Evolutionary conservation across 2,113 vertebrate species (phyloP).

Genomic region (Dasypus novemcinctus): DNA sequence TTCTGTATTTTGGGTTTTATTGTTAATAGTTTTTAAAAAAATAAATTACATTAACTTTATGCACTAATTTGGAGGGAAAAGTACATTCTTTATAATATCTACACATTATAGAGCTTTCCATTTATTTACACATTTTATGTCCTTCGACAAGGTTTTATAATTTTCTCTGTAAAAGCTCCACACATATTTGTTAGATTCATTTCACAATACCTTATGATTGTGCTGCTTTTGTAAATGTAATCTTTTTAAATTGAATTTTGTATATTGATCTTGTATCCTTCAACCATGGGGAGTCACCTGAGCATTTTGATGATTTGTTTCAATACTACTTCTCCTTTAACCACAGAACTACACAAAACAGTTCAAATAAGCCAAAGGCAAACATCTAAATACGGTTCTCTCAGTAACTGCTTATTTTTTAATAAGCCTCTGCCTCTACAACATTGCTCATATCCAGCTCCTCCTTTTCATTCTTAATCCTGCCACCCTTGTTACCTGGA

Average conservation of each 20-base stretch:
- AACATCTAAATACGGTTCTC: background rate
- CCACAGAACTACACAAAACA: background rate
- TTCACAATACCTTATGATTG: background rate
- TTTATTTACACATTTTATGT: background rate
- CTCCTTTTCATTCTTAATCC: background rate
- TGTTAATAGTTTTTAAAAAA: background rate
- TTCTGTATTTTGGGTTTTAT: background rate
- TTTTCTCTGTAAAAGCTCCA: background rate
- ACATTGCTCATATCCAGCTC: background rate
- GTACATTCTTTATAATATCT: background rate
- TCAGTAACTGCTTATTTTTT: background rate
- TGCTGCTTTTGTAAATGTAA: background rate
- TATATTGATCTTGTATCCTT: background rate
- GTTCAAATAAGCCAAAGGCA: background rate
- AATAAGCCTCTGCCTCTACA: background rate
- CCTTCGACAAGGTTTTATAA: background rate
- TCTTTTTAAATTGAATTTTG: background rate
- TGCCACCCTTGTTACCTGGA: background rate
- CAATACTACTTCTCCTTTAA: background rate
- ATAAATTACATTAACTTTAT: background rate
- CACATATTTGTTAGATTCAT: constrained; percentile 5
- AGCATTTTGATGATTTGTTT: background rate
- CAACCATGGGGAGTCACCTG: background rate
- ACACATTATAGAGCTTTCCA: background rate
- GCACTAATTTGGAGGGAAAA: background rate